phyloP scores from a whole-genome alignment of 2,113 vertebrate genomes.

The Ahaetulla prasina region DNA sequence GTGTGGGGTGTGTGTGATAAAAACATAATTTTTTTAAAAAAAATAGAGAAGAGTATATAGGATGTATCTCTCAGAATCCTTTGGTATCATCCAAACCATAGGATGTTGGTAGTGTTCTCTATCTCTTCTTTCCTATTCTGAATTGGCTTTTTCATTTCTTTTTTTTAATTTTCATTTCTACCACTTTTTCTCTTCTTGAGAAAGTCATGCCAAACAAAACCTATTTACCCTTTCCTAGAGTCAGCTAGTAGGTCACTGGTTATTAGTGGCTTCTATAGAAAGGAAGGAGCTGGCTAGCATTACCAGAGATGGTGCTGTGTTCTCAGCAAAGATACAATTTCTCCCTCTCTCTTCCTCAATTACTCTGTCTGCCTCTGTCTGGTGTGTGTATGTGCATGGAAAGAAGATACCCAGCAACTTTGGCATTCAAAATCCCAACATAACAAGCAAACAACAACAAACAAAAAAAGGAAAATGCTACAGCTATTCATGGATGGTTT shows the following conservation, averaged over 20 bases:
- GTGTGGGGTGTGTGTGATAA: too few relatives aligned
- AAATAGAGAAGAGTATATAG: background rate
- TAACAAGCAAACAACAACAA: background rate
- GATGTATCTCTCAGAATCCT: background rate
- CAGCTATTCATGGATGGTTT: background rate
- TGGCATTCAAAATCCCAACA: background rate
- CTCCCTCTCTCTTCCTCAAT: background rate
- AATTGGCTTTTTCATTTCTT: background rate
- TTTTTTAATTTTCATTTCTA: background rate
- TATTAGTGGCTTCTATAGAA: background rate
- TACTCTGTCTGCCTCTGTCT: background rate
- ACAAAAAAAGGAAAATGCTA: background rate
- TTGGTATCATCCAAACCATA: background rate
- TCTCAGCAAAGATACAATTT: background rate
- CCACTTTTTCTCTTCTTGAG: background rate
- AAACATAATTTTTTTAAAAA: background rate
- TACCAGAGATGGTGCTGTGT: slow-evolving; percentile 30
- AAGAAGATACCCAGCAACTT: background rate
- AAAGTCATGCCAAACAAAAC: slow-evolving; percentile 36
- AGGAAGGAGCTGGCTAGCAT: background rate
- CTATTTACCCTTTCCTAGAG: slow-evolving; percentile 24
- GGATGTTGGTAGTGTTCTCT: background rate
- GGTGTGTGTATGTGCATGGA: background rate
- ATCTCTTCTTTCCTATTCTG: background rate
- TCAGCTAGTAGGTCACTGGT: slow-evolving; percentile 36